phyloP scores from a whole-genome alignment of 2,113 vertebrate species.

The Chitala chitala region DNA sequence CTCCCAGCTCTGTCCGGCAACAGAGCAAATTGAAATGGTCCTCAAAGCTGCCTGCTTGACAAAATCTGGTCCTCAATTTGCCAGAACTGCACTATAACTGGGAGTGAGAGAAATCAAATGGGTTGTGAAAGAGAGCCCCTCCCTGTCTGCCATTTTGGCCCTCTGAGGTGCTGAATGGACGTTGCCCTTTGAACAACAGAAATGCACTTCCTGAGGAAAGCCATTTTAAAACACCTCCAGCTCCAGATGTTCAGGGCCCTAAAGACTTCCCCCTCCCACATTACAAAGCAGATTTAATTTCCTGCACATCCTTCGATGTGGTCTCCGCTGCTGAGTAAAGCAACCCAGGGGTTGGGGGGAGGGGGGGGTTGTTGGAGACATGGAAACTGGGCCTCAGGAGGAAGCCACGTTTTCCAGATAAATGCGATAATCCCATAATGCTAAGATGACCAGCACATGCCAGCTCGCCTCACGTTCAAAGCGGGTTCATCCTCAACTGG shows the following conservation, averaged over 20 bases:
- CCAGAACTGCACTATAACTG: background rate
- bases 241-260: constrained; percentile 20
- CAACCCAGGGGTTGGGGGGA: background rate
- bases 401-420: background rate
- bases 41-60: too few species aligned
- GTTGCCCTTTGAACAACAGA: background rate
- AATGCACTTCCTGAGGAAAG: background rate
- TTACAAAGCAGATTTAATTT: constrained; percentile 19
- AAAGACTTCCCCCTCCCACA: constrained; percentile 7
- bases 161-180: background rate
- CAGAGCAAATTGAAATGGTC: too few species aligned
- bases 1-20: too few species aligned
- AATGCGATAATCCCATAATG: background rate
- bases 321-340: constrained; percentile 9
- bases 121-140: background rate
- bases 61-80: too few species aligned
- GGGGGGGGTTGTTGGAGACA: background rate
- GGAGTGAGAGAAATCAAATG: background rate
- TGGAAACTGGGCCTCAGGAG: background rate
- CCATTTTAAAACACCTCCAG: constrained; percentile 20
- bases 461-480: background rate
- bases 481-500: background rate
- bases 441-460: background rate
- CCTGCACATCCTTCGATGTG: constrained; percentile 12
- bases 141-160: background rate